Evolutionary conservation across 30 jellyfish, hydroid and myxozoan species (phyloP), one percentile per base, ranked within the genome.

Genomic region (Sanderia malayensis): DNA sequence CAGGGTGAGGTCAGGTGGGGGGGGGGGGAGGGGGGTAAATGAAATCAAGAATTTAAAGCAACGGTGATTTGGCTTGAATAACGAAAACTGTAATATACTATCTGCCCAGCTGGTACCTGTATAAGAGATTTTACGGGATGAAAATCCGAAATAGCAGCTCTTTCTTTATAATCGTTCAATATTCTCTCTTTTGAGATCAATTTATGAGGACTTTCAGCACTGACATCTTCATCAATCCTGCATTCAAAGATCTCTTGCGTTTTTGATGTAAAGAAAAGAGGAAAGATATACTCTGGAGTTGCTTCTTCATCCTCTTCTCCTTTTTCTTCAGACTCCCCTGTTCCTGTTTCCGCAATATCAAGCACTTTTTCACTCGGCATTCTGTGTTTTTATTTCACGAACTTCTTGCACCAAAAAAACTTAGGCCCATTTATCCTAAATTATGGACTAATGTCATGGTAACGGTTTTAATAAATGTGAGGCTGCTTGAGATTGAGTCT

Each of bases 121-220:
- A 89, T 84, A 70, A 89, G 85, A n/a, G 67, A 25, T 53, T 83
- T 81, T 19, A 94, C 97, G 21, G 97, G 97, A 58, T 89, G 97
- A 46, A 89, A 89, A 52, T 89, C 97, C 4, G 97, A 89, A 28
- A 89, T 89, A 1, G 97, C 97, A 4, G 97, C 97, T 46, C 97
- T 73, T 32, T 89, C 93, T 52, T 83, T 82, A 49, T 73, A 89
- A 62, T 89, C 97, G 41, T 81, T 76, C 19, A 82, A 60, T n/a
- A 89, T 89, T 49, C 37, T 67, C 30, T 82, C 97, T 52, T 89
- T 89, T 31, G 70, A 15, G 63, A 89, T 89, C 20, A 89, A 20
- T 59, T 45, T 83, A 68, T 23, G 61, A 0, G 97, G 95, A 13
- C 33, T 49, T n/a, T 81, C 97, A 6, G 86, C 79, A 1, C 95